A percentile compares a stretch with the other conserved stretches of the same genome.
phyloP scores from a whole-genome alignment of 1,140 invertebrate species.

The Geopemphigus sp. region DNA sequence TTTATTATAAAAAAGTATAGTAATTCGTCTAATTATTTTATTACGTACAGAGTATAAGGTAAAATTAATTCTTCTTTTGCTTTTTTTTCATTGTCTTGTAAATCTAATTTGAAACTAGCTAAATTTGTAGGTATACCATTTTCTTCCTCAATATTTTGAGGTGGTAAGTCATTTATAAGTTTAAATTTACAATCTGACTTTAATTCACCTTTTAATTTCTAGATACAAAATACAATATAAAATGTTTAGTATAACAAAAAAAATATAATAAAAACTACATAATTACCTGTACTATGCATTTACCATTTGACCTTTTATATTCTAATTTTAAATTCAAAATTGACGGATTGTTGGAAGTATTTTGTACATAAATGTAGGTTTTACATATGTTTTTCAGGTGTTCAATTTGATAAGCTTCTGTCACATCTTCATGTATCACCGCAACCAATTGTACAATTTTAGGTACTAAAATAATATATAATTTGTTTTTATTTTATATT shows the following conservation, averaged over 20 bases:
- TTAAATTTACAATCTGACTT: slow-evolving; percentile 28
- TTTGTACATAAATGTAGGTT: slow-evolving; percentile 29
- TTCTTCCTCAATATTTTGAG: slow-evolving; percentile 10
- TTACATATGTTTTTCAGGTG: slow-evolving; percentile 42
- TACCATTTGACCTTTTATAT: slow-evolving; percentile 42
- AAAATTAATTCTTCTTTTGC: slow-evolving; percentile 47
- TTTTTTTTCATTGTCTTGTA: slow-evolving; percentile 39
- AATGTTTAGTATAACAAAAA: background rate
- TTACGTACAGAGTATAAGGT: slow-evolving; percentile 37
- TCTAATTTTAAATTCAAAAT: slow-evolving; percentile 34
- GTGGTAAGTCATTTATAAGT: slow-evolving; percentile 9
- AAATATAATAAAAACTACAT: background rate
- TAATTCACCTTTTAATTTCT: slow-evolving; percentile 37
- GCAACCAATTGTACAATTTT: slow-evolving; percentile 28
- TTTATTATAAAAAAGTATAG: background rate
- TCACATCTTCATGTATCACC: slow-evolving; percentile 33
- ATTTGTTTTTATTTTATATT: no score
- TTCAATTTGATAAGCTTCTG: slow-evolving; percentile 17
- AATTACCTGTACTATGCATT: slow-evolving; percentile 32
- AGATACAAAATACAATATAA: background rate
- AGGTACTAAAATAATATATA: slow-evolving; percentile 32
- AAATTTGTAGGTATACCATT: slow-evolving; percentile 18
- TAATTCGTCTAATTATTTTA: background rate
- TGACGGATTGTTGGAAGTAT: background rate
- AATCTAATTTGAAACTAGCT: slow-evolving; percentile 43